These are phyloP conservation scores for Fregetta grallaria DNA, from an alignment of 2,113 vertebrate species.

Conservation along the genomic window DNA sequence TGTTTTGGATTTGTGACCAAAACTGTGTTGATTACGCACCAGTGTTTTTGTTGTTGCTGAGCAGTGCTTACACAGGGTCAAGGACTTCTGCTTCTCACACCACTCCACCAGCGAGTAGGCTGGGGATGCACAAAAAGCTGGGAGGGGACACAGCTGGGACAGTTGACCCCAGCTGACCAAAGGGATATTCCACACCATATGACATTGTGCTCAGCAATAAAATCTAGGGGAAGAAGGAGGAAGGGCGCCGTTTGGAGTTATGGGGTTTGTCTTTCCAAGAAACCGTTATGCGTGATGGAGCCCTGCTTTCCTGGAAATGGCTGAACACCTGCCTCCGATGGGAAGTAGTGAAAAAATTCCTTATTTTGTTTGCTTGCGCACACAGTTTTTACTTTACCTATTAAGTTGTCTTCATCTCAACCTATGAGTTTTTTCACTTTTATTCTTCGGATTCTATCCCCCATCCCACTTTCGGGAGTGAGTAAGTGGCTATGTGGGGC, in stretches of 20 bases:
- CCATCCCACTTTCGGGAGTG: not conserved
- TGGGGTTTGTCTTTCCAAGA: not conserved
- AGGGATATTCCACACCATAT: too few relatives aligned
- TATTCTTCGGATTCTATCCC: not conserved
- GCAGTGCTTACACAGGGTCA: not conserved
- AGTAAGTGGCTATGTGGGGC: not conserved
- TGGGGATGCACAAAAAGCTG: not conserved
- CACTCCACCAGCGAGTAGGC: rapidly evolving
- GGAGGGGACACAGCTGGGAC: too few relatives aligned
- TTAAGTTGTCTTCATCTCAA: not conserved
- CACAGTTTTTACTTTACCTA: not conserved
- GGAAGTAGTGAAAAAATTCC: not conserved
- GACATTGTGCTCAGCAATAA: too few relatives aligned
- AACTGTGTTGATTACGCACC: rapidly evolving
- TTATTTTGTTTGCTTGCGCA: not conserved
- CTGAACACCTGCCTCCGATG: not conserved
- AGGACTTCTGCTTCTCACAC: not conserved
- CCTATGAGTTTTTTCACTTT: not conserved
- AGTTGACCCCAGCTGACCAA: too few relatives aligned
- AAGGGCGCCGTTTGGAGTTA: rapidly evolving
- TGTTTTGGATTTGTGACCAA: not conserved
- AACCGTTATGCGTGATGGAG: rapidly evolving
- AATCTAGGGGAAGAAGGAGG: rapidly evolving
- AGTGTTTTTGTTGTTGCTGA: not conserved
- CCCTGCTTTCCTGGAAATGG: not conserved